Base-by-base conservation (phyloP, 2,888 invertebrate genomes). In the Lasioglossum figueresi region DNA sequence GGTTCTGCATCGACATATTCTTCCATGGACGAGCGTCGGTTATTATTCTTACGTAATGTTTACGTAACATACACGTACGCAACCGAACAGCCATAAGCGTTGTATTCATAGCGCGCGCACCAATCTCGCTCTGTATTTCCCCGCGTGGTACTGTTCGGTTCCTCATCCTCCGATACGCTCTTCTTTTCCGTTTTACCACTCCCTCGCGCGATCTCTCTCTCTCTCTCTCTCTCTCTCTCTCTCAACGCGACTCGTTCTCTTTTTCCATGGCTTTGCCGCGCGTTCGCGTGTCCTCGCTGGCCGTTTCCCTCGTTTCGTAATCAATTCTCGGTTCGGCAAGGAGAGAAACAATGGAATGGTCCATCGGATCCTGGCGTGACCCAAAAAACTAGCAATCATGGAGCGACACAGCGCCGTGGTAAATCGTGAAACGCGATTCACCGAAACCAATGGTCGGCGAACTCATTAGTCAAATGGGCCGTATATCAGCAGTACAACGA, bases 11-110 rank as follows among this genome's bases (percentile, higher is more conserved):
- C 91, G 87, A 81, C 85, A 77, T 76, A 79, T 83, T 91, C 85
- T 82, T 85, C 83, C 89, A 88, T 83, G 87, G 86, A 89, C 91
- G 90, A 88, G 88, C 90, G 87, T 91, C 79, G 89, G 88, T 92
- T 93, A 93, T 94, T 93, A 92, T 93, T 93, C 91, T 94, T 94
- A 94, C 92, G 93, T 94, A 94, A 94, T 92, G 89, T 94, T 94
- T 93, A 93, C 93, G 94, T 93, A 94, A 94, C 89, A 76, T 80
- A 89, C 85, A 89, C 85, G 88, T 89, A 87, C 87, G 85, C 81
- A 82, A 79, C 81, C 70, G 86, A 76, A 82, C 73, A 79, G 74
- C 80, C 68, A 83, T 79, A 80, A 79, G 56, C 56, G 84, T 37
- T 70, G 70, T 43, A 27, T 68, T 68, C 68, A 23, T 34, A 40